A percentile compares a stretch with the other conserved stretches of the same genome.
Conservation (phyloP, 2,797 vertebrate genomes). For the Atherinosoma microstoma region DNA sequence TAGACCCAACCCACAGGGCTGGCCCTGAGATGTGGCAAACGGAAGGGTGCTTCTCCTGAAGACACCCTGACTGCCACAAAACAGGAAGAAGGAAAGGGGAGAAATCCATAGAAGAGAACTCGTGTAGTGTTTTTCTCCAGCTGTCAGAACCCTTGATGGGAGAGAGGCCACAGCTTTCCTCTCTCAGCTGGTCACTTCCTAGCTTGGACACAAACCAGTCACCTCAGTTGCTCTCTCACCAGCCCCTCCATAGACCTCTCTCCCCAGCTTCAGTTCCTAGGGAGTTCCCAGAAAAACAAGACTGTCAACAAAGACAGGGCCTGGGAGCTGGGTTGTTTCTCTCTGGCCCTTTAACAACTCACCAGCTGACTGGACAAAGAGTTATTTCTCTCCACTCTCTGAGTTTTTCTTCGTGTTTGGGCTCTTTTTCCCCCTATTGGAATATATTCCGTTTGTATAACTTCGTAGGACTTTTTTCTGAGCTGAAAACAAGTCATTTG, state of each 20-base stretch:
- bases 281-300: conserved; percentile 80
- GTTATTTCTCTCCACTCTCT: conserved; percentile 46
- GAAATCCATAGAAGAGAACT: conserved; percentile 15
- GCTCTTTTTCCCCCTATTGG: conserved; percentile 29
- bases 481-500: conserved; percentile 30
- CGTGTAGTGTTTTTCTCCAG: conserved; percentile 41
- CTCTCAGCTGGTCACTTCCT: conserved; percentile 56
- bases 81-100: conserved; percentile 48
- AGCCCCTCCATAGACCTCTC: conserved; percentile 49
- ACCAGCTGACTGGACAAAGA: conserved; percentile 62
- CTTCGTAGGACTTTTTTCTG: conserved; percentile 32
- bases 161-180: conserved; percentile 50
- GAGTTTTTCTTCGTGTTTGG: conserved; percentile 42
- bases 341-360: conserved; percentile 68
- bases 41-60: conserved; percentile 45
- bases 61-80: conserved; percentile 53
- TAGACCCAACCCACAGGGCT: conserved; percentile 57
- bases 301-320: conserved; percentile 68
- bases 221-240: conserved; percentile 56
- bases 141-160: conserved; percentile 46
- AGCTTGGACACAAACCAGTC: conserved; percentile 60
- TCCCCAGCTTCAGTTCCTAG: conserved; percentile 66
- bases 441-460: conserved; percentile 41
- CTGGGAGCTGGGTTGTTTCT: conserved; percentile 45
- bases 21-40: conserved; percentile 39